Evolutionary conservation across 2,888 invertebrate species (phyloP).

Genomic region (Machimus rusticus): DNA sequence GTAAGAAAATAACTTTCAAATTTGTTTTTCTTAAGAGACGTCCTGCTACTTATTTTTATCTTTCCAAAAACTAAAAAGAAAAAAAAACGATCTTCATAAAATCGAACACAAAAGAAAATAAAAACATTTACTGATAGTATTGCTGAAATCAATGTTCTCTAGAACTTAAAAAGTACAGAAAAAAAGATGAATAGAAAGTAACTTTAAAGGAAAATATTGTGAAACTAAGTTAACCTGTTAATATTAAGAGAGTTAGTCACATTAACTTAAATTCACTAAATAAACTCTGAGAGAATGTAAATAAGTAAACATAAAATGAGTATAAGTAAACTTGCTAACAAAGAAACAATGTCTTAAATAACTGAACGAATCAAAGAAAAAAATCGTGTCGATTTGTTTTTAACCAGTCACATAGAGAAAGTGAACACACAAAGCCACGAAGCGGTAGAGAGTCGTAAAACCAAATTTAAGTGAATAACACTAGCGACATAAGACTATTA

Average conservation of each 20-base stretch:
- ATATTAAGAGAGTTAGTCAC: conserved; percentile 11
- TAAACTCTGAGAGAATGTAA: neutral
- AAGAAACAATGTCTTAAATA: neutral
- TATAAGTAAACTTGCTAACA: neutral
- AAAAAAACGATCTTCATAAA: neutral
- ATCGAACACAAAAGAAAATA: neutral
- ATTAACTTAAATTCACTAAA: conserved; percentile 23
- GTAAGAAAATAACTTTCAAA: neutral
- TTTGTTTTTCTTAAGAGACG: neutral
- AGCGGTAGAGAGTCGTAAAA: conserved; percentile 14
- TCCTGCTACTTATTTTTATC: neutral
- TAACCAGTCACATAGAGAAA: neutral
- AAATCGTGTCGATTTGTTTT: conserved; percentile 16
- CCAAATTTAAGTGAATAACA: conserved; percentile 15
- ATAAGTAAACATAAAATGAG: neutral
- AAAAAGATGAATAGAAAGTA: neutral
- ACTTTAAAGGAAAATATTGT: neutral
- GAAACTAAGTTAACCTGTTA: conserved; percentile 32
- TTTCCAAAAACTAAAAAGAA: neutral
- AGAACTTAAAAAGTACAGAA: neutral
- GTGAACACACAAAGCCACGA: neutral
- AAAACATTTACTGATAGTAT: neutral
- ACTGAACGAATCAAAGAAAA: neutral
- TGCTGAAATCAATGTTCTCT: neutral
- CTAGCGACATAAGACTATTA: neutral